Evolutionary conservation across 1,140 invertebrate species (phyloP).

Genomic region (Hyles vespertilio): DNA sequence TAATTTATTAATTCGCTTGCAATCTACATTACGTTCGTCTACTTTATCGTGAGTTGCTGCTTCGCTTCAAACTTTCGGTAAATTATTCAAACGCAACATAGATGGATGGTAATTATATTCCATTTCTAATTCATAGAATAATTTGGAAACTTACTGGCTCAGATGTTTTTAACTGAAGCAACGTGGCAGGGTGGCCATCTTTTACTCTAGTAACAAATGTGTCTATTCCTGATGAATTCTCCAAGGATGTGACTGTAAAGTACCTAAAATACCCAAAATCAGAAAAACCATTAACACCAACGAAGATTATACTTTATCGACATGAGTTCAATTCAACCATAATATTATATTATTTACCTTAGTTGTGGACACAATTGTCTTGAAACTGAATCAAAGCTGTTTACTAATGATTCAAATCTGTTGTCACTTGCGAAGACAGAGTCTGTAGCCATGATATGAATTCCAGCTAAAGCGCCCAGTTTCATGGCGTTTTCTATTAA

Average conservation of each 20-base stretch:
- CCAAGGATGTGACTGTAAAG: conserved; percentile 1
- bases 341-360: neutral
- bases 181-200: neutral
- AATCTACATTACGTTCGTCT: too few relatives aligned
- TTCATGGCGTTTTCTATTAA: neutral
- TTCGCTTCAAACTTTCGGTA: too few relatives aligned
- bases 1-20: too few relatives aligned
- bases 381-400: conserved; percentile 1
- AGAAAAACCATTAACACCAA: neutral
- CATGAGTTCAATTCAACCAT: neutral
- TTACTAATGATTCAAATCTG: neutral
- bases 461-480: neutral
- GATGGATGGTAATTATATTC: neutral
- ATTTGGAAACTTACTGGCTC: neutral
- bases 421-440: neutral
- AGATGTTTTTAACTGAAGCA: neutral
- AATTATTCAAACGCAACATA: neutral
- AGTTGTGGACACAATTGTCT: conserved; percentile 1
- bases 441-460: conserved; percentile 1
- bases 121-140: neutral
- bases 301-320: neutral
- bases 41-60: too few relatives aligned
- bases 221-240: neutral
- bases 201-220: neutral
- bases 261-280: neutral